phyloP scores from a whole-genome alignment of 2,797 vertebrate species.

The Pitangus sulphuratus region DNA sequence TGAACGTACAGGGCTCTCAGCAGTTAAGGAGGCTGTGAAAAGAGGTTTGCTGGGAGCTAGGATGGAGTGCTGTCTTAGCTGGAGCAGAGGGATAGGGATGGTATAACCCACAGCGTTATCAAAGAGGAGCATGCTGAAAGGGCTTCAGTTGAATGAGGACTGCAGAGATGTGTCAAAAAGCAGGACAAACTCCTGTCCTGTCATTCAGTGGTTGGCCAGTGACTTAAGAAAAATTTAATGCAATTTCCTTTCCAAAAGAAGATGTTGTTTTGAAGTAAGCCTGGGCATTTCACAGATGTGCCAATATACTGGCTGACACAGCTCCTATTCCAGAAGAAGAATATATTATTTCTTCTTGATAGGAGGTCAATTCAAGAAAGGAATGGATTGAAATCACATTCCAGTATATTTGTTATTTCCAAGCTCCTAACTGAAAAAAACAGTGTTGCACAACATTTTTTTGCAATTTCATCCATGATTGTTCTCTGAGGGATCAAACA shows the following conservation, averaged over 20 bases:
- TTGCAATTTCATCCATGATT: constrained; percentile 28
- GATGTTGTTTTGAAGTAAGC: constrained; percentile 2
- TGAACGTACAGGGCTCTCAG: neutral
- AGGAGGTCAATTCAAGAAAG: constrained; percentile 18
- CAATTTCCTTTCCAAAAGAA: neutral
- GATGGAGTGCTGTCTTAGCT: neutral
- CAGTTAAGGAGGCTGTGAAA: neutral
- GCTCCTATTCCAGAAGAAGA: neutral
- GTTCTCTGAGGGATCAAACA: constrained; percentile 61
- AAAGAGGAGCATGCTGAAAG: neutral
- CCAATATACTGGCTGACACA: neutral
- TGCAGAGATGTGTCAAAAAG: neutral
- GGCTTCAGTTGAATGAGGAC: accelerated
- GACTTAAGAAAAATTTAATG: neutral
- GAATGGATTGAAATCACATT: constrained; percentile 33
- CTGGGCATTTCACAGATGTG: neutral
- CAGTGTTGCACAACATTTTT: constrained; percentile 62
- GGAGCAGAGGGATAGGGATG: neutral
- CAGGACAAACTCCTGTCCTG: neutral
- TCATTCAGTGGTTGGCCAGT: neutral
- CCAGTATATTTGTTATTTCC: constrained; percentile 54
- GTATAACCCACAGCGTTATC: neutral
- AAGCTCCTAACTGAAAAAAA: constrained; percentile 42
- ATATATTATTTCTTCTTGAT: constrained; percentile 11
- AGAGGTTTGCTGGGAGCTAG: neutral